Evolutionary conservation across 2,797 vertebrate genomes (phyloP).

Genomic region (Enteromius radiatus): DNA sequence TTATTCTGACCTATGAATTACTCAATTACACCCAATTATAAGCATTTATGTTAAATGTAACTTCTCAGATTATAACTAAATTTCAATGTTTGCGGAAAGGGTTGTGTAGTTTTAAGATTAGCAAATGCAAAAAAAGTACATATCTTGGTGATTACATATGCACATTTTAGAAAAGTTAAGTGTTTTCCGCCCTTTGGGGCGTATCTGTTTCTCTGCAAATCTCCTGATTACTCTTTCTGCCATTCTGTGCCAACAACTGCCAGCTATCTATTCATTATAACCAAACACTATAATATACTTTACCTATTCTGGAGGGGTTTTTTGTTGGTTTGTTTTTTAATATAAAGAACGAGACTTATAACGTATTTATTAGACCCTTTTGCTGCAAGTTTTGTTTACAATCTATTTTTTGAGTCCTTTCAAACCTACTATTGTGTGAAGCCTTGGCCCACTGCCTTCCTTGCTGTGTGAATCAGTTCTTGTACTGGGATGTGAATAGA

Average conservation of each 20-base stretch:
- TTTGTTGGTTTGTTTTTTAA: neutral
- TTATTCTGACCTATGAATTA: slow-evolving; percentile 50
- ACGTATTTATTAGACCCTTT: neutral
- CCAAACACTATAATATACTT: neutral
- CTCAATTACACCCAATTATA: slow-evolving; percentile 55
- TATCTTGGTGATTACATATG: slow-evolving; percentile 12
- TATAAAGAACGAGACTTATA: neutral
- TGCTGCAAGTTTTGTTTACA: neutral
- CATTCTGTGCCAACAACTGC: neutral
- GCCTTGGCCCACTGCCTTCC: neutral
- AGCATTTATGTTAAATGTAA: neutral
- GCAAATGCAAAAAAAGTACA: neutral
- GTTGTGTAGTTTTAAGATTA: neutral
- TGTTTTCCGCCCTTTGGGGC: neutral
- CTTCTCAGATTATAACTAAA: neutral
- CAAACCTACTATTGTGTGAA: neutral
- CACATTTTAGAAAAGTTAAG: neutral
- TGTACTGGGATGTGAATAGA: slow-evolving; percentile 1
- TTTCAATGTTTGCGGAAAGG: neutral
- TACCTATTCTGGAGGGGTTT: neutral
- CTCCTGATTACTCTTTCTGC: neutral
- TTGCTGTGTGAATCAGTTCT: slow-evolving; percentile 10
- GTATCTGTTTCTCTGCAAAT: slow-evolving; percentile 10
- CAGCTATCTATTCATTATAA: neutral
- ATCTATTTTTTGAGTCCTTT: neutral